These are phyloP conservation scores for Cryptomyrus ogoouensis DNA, from an alignment of 2,113 vertebrate genomes.

Conservation along the genomic window DNA sequence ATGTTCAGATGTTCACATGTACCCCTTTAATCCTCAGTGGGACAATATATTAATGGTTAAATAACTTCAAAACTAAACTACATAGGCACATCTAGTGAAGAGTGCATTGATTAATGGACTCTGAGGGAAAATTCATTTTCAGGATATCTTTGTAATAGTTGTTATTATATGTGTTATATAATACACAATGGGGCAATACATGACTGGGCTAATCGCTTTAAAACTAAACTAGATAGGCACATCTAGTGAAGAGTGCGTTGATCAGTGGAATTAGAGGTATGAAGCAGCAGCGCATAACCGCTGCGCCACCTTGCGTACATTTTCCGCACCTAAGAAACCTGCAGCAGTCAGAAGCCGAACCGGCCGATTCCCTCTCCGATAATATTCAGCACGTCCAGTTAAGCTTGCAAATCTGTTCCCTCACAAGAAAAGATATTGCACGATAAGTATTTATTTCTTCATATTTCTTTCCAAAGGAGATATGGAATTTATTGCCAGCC, in stretches of 20 bases:
- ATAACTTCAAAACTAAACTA: not conserved
- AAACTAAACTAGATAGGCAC: not conserved
- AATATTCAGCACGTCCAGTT: not conserved
- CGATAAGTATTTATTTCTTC: not conserved
- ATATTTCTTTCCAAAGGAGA: not conserved
- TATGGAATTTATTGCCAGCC: not conserved
- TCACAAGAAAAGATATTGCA: not conserved
- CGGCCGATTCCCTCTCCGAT: not conserved
- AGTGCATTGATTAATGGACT: not conserved
- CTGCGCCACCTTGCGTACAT: not conserved
- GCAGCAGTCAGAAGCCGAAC: not conserved
- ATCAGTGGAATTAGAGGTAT: not conserved
- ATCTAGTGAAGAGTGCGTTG: not conserved
- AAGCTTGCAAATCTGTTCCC: not conserved
- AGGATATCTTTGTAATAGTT: too few species aligned
- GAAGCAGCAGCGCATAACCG: not conserved
- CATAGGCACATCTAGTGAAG: not conserved
- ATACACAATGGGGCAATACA: too few species aligned
- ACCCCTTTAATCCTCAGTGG: too few species aligned
- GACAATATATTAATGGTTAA: not conserved
- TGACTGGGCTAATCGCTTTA: not conserved
- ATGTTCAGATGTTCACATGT: not conserved
- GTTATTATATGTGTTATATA: too few species aligned
- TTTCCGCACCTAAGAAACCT: not conserved
- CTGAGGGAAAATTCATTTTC: too few species aligned